Evolutionary conservation across 2,113 vertebrate species (phyloP), one percentile per base, ranked within the genome.

Genomic region (Casuarius casuarius): DNA sequence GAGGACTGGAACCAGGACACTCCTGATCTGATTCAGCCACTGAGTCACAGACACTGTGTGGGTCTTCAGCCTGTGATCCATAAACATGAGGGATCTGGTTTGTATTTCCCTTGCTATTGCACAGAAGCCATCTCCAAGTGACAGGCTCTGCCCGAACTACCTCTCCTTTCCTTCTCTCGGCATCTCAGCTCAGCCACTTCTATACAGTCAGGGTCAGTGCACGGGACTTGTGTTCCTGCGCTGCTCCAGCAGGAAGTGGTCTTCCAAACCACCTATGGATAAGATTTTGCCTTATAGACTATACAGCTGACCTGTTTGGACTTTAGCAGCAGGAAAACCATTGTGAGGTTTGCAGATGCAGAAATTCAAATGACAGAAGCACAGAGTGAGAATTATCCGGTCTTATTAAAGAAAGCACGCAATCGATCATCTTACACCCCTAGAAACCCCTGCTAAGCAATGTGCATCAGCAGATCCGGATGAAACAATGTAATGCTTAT

Each of bases 171-270:
- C 31, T 31, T 61, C 51, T 35, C 62, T 31, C 51, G 49, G 49
- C 35, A 40, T 20, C 81, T 38, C 42, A 16, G 54, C 63, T 35
- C 3, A 20, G 66, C 38, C 49, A 0, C 0, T 22, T 15, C 51
- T 5, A 18, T 19, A 33, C 17, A 33, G 56, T 31, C 56, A 59
- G 51, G 35, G 91, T 33, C 77, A 28, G 26, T 6, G 10, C 0
- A 0, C 13, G 17, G 28, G 8, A 12, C 46, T 46, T 85, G 75
- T 4, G 0, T 12, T 66, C 40, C 5, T 12, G 15, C 4, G 3
- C 68, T 84, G 58, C 84, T 82, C 78, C 56, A 78, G 26, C 42
- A 58, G 20, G n/a, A 74, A 91, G 29, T 1, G 18, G 42, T 54
- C 65, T 35, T 42, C 23, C 13, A 68, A 59, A 52, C 33, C 54